These are phyloP conservation scores for Leuctra nigra DNA, from an alignment of 2,888 invertebrate genomes.

Conservation along the genomic window DNA sequence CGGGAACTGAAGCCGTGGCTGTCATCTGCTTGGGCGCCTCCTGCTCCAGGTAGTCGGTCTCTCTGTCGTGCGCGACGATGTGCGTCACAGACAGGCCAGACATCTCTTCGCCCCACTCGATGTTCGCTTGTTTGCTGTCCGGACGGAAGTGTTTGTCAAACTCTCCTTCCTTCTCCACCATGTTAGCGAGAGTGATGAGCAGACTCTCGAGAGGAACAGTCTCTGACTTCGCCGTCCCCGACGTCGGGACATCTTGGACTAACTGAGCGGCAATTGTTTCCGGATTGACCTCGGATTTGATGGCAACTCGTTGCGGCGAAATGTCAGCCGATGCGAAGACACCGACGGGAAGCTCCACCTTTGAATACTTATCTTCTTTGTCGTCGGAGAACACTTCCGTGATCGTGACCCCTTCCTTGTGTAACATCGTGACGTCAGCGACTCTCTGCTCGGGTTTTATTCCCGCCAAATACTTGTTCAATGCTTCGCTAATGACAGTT, in stretches of 20 bases:
- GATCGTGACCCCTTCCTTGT: constrained; percentile 44
- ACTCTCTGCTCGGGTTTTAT: constrained; percentile 39
- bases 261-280: constrained; percentile 40
- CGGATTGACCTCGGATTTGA: constrained; percentile 43
- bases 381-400: constrained; percentile 46
- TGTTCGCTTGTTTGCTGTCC: constrained; percentile 37
- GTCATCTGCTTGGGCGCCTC: constrained; percentile 27
- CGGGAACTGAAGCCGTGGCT: constrained; percentile 24
- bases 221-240: constrained; percentile 27
- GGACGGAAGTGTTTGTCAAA: constrained; percentile 36
- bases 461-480: constrained; percentile 40
- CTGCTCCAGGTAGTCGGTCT: constrained; percentile 33
- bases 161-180: constrained; percentile 30
- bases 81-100: constrained; percentile 37
- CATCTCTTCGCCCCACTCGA: constrained; percentile 37
- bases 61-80: constrained; percentile 37
- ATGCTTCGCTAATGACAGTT: constrained; percentile 48
- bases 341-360: constrained; percentile 37
- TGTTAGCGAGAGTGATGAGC: constrained; percentile 31
- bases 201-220: constrained; percentile 33
- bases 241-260: constrained; percentile 34
- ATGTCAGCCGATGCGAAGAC: constrained; percentile 43
- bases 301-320: constrained; percentile 43
- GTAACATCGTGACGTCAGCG: constrained; percentile 41
- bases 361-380: constrained; percentile 43